Conservation (phyloP, 2,797 vertebrate genomes). For the Sandelia bainsii region DNA sequence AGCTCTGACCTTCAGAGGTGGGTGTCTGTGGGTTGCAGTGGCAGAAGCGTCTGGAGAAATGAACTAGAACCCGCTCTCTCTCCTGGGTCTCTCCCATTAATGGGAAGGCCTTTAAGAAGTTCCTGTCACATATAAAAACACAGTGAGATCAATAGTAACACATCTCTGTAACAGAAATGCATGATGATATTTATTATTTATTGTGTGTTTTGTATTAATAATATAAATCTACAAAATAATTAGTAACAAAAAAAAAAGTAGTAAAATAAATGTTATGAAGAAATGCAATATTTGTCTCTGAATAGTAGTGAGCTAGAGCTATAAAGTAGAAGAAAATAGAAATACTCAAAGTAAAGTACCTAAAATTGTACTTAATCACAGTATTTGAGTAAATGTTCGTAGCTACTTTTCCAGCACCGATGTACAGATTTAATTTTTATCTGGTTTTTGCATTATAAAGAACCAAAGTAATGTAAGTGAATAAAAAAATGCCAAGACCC, state of each 20-base stretch:
- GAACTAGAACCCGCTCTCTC: slow-evolving; percentile 93
- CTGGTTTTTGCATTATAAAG: not conserved
- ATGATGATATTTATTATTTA: not conserved
- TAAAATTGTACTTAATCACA: not conserved
- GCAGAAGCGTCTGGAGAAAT: slow-evolving; percentile 94
- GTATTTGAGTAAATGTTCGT: not conserved
- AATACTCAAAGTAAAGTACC: not conserved
- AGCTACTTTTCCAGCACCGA: not conserved
- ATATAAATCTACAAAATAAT: not conserved
- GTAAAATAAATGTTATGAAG: no score
- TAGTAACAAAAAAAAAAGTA: not conserved
- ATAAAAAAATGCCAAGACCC: not conserved
- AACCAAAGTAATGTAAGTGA: not conserved
- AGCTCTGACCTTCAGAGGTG: slow-evolving; percentile 88
- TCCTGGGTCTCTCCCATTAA: slow-evolving; percentile 98
- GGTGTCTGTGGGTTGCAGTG: slow-evolving; percentile 92
- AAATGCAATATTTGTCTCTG: not conserved
- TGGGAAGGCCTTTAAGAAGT: slow-evolving; percentile 94
- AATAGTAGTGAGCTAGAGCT: not conserved
- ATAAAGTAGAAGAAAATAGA: no score
- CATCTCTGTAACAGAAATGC: not conserved
- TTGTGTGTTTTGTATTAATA: not conserved
- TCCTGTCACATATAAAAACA: slow-evolving; percentile 78
- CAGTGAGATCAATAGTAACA: slow-evolving; percentile 18
- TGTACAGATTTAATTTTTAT: not conserved